Percentiles rank a stretch among this genome's conserved stretches.
These are phyloP conservation scores for Gymnocephalus cernua DNA, from an alignment of 2,113 vertebrate genomes.

Conservation along the genomic window DNA sequence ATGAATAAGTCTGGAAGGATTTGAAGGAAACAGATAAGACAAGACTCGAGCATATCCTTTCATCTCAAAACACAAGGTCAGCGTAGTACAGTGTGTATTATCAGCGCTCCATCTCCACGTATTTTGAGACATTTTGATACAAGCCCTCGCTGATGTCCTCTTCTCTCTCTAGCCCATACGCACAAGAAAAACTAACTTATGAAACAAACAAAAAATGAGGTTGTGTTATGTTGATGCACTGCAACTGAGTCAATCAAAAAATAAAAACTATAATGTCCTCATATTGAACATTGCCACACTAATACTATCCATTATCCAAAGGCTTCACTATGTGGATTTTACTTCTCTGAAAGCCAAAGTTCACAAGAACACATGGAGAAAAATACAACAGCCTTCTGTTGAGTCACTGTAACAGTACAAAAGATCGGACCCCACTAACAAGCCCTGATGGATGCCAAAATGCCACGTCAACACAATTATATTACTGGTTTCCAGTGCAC, in stretches of 20 bases:
- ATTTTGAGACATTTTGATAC: slow-evolving; percentile 47
- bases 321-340: slow-evolving; percentile 2
- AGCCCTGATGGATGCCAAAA: slow-evolving; percentile 17
- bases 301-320: background rate
- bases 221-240: background rate
- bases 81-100: slow-evolving; percentile 14
- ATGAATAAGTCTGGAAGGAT: slow-evolving; percentile 35
- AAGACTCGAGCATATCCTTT: slow-evolving; percentile 17
- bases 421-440: slow-evolving; percentile 1
- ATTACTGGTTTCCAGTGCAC: slow-evolving; percentile 11
- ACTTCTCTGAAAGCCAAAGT: slow-evolving; percentile 2
- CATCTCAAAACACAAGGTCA: slow-evolving; percentile 22
- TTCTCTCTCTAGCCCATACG: background rate
- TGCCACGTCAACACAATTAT: slow-evolving; percentile 18
- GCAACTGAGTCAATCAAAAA: background rate
- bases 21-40: slow-evolving; percentile 39
- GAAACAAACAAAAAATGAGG: background rate
- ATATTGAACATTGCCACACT: background rate
- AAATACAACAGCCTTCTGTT: background rate
- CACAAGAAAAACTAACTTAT: background rate
- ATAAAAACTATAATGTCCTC: background rate
- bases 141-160: background rate
- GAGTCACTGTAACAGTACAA: slow-evolving; percentile 13
- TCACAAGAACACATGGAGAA: slow-evolving; percentile 1
- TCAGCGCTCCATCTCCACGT: slow-evolving; percentile 33